Evolutionary conservation across 2,113 vertebrate species (phyloP), one percentile per base, ranked within the genome.

Genomic region (Anguilla japonica): DNA sequence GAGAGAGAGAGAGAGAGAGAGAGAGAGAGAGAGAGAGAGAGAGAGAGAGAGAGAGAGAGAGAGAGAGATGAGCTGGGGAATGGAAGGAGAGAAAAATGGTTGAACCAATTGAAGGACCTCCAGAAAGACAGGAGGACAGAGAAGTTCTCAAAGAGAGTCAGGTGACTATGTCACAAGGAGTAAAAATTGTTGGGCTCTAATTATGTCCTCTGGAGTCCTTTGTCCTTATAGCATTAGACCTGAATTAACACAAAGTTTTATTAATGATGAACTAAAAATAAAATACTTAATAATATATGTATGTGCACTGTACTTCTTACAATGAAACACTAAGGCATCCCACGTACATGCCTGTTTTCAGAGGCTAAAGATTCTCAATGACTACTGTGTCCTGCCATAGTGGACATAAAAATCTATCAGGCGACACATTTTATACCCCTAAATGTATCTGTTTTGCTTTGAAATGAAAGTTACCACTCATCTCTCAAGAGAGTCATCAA

Each of bases 171-270:
- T 86, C 85, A 86, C 81, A 86, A 82, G 85, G 26, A 82, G 81
- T 86, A 86, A 86, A 86, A 79, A 43, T 50, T 82, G 85, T 86
- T 81, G 79, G 81, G 79, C 79, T 63, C 85, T 86, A 86, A 86
- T 81, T 82, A 86, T 40, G 16, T 81, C 79, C 79, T 82, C 63
- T 22, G 43, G 85, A 86, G 85, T 67, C 50, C 79, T 81, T 81
- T 41, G 78, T 79, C 79, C 53, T 67, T 60, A 71, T 56, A 39
- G 0, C 22, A 41, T 83, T 53, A 43, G 60, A 43, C 67, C 63
- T 53, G 40, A 81, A 79, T n/a, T 41, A 34, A 86, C 40, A 56
- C 85, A 0, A 5, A 46, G 53, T 34, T 41, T 16, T 20, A 39
- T 81, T 60, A 22, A n/a, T 75, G 9, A 29, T 75, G 9, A 5